These are phyloP conservation scores for Upupa epops DNA, from an alignment of 2,113 vertebrate genomes.

Conservation along the genomic window DNA sequence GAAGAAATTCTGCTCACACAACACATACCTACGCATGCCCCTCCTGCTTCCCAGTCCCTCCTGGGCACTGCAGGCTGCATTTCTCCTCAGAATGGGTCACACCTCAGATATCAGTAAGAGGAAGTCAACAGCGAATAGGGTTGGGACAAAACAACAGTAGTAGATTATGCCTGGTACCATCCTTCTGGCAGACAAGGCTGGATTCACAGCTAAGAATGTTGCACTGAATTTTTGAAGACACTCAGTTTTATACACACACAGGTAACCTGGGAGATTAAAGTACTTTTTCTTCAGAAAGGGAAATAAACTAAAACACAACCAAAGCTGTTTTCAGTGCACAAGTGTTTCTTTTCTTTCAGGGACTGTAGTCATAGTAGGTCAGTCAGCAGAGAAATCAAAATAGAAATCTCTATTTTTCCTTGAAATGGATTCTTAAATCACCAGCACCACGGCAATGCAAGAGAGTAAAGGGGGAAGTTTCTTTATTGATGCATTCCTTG, in stretches of 20 bases:
- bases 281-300: neutral
- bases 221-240: neutral
- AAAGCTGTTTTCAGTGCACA: neutral
- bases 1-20: neutral
- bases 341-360: neutral
- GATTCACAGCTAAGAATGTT: neutral
- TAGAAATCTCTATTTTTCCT: neutral
- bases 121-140: neutral
- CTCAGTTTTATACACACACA: neutral
- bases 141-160: neutral
- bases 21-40: rapidly evolving
- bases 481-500: neutral
- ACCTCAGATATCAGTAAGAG: neutral
- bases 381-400: neutral
- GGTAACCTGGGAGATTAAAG: neutral
- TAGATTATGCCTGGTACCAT: no score
- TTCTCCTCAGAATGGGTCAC: neutral
- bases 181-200: neutral
- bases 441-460: neutral
- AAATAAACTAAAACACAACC: neutral
- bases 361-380: neutral
- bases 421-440: neutral
- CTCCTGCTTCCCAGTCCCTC: neutral
- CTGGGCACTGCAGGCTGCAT: neutral
- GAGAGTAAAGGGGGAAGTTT: neutral